These are phyloP conservation scores for Paguma larvata DNA, from an alignment of 2,797 vertebrate genomes.

Conservation along the genomic window DNA sequence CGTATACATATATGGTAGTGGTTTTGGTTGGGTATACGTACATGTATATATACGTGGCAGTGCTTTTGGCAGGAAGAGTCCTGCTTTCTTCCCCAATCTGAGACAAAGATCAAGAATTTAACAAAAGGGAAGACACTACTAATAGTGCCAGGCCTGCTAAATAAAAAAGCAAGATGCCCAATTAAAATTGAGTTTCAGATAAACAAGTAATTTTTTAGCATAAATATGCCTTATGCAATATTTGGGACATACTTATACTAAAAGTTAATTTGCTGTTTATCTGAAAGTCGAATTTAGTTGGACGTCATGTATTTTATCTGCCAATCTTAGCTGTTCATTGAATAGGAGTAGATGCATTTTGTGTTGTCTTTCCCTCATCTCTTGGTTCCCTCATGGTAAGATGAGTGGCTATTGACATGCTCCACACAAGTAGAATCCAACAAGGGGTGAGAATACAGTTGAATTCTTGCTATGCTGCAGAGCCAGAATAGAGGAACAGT, in stretches of 20 bases:
- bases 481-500: not conserved
- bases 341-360: not conserved
- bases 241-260: not conserved
- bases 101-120: slow-evolving; percentile 36
- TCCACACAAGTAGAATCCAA: not conserved
- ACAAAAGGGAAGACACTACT: not conserved
- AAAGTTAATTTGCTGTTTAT: slow-evolving; percentile 51
- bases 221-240: not conserved
- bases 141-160: slow-evolving; percentile 1
- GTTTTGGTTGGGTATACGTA: too few relatives aligned
- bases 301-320: not conserved
- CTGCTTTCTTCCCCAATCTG: not conserved
- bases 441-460: not conserved
- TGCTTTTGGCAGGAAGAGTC: not conserved
- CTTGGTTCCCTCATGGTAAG: not conserved
- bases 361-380: not conserved
- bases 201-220: slow-evolving; percentile 36
- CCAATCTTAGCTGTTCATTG: not conserved
- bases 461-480: not conserved
- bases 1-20: not conserved
- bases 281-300: slow-evolving; percentile 48
- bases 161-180: slow-evolving; percentile 46
- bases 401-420: not conserved
- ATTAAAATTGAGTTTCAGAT: slow-evolving; percentile 65
- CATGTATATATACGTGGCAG: not conserved